Conservation (phyloP, 2,113 vertebrate genomes). For the Microtus richardsoni region DNA sequence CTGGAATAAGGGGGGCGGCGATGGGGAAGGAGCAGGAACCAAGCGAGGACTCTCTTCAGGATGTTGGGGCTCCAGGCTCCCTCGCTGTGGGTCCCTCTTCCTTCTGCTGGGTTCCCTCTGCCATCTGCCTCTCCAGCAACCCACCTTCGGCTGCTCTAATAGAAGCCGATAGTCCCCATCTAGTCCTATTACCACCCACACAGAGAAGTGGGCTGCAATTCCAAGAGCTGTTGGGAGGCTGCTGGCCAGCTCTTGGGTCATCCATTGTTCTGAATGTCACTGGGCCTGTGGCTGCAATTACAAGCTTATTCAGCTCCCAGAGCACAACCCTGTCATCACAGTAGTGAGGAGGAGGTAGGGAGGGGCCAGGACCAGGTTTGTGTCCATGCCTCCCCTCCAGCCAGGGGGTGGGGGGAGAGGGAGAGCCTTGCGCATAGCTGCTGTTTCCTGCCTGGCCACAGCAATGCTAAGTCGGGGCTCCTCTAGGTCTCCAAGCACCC, state of each 20-base stretch:
- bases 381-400: neutral
- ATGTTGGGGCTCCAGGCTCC: neutral
- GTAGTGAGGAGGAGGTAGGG: slow-evolving; percentile 57
- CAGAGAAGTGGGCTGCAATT: slow-evolving; percentile 82
- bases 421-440: neutral
- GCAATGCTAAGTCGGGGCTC: neutral
- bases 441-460: neutral
- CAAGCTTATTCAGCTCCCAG: slow-evolving; percentile 80
- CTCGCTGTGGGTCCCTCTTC: neutral
- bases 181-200: slow-evolving; percentile 78
- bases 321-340: slow-evolving; percentile 80
- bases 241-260: slow-evolving; percentile 82
- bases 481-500: neutral
- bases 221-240: slow-evolving; percentile 68
- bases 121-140: neutral
- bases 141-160: slow-evolving; percentile 79
- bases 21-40: neutral
- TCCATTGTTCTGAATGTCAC: slow-evolving; percentile 83
- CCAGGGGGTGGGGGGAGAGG: neutral
- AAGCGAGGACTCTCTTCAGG: neutral
- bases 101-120: neutral
- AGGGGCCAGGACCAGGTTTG: slow-evolving; percentile 59
- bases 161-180: slow-evolving; percentile 82
- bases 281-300: slow-evolving; percentile 83
- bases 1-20: neutral